Percentiles rank a stretch among this genome's conserved stretches.
phyloP scores from a whole-genome alignment of 2,888 invertebrate species.

The Dynastes hyllus region DNA sequence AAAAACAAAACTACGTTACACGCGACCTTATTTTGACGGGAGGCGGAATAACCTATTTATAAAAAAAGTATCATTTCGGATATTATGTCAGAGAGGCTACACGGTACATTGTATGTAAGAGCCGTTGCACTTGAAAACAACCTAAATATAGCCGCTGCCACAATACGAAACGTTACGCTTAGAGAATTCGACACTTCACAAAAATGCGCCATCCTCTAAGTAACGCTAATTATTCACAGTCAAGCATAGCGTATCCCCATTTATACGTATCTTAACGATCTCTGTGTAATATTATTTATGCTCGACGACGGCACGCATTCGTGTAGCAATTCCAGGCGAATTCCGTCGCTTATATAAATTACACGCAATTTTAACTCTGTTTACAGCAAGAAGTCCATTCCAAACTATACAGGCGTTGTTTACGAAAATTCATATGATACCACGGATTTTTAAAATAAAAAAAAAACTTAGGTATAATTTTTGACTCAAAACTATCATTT shows the following conservation, averaged over 20 bases:
- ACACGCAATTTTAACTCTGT: constrained; percentile 27
- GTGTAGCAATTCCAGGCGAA: constrained; percentile 21
- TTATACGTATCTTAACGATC: constrained; percentile 23
- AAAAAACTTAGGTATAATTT: too few species aligned
- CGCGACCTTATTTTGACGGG: neutral
- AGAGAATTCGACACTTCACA: constrained; percentile 1
- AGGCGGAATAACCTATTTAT: neutral
- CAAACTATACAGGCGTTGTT: neutral
- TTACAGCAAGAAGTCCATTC: neutral
- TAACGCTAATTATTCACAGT: constrained; percentile 20
- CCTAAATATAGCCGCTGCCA: neutral
- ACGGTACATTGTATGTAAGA: neutral
- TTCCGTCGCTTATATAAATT: constrained; percentile 16
- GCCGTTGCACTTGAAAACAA: neutral
- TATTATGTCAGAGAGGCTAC: constrained; percentile 10
- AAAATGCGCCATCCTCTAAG: neutral
- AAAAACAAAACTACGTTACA: neutral
- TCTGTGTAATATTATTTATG: constrained; percentile 21
- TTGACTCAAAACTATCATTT: too few species aligned
- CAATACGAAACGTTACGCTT: constrained; percentile 8
- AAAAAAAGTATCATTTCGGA: constrained; percentile 5
- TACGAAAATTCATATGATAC: too few species aligned
- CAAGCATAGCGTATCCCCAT: neutral
- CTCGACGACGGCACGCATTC: constrained; percentile 9
- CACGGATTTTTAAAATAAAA: too few species aligned